Base-by-base conservation (phyloP, 2,888 invertebrate genomes). In the Epistrophe eligans region DNA sequence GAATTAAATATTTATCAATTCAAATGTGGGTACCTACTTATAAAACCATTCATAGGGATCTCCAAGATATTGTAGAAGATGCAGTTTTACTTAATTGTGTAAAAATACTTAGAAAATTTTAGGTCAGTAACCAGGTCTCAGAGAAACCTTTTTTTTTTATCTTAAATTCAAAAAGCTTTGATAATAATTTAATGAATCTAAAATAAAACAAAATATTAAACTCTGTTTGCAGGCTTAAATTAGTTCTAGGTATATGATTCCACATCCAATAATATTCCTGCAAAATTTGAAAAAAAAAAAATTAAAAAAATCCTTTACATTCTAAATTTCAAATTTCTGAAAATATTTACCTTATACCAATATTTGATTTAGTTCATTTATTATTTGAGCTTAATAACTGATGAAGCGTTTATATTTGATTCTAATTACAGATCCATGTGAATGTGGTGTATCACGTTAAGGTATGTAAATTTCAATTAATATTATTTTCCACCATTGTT, bases 401-500 rank as follows among this genome's bases (percentile, higher is more conserved):
- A 72, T 52, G 72, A 72, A 38, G 4, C 40, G 45, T 77, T 52
- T 84, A 60, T 67, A 60, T 67, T 67, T 45, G 38, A 48, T 79
- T 72, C 58, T 64, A 80, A 77, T 77, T 80, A 76, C 74, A 19
- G 32, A 66, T 60, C 19, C 24, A 13, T 40, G 8, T 19, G 11
- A 15, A 9, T 19, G 40, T 7, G 13, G 6, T 64, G 24, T 17
- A 3, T 13, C 9, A 32, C 45, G 58, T 50, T 28, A 77, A 52
- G 43, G 72, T 73, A 77, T 84, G 76, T 70, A 80, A 81, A 84
- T 84, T 81, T 72, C 77, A 73, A 84, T 81, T 84, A 77, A 67
- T 77, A 84, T 55, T 45, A 66, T 64, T 57, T 76, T 58, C 64
- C 76, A 66, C 66, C 17, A 1, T 15, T 84, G 66, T 77, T 76